Percentiles rank a stretch among this genome's conserved stretches.
Evolutionary conservation across 2,113 vertebrate genomes (phyloP).

Genomic region (Pelodiscus sinensis): DNA sequence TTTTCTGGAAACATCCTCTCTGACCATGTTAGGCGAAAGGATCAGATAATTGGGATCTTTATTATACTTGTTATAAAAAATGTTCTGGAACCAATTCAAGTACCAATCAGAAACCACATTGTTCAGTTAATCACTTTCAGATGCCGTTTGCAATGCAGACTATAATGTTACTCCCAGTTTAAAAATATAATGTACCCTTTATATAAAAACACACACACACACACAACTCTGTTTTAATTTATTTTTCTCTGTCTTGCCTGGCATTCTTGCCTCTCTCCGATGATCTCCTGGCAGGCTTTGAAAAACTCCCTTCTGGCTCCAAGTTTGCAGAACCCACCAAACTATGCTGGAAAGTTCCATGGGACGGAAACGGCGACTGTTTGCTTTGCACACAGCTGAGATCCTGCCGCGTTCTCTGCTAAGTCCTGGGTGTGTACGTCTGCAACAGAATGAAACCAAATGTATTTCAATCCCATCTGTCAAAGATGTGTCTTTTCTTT

Average conservation of each 20-base stretch:
- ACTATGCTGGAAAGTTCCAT: slow-evolving; percentile 59
- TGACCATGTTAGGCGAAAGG: slow-evolving; percentile 77
- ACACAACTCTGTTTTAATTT: slow-evolving; percentile 75
- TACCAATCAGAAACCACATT: slow-evolving; percentile 92
- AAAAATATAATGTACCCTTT: slow-evolving; percentile 90
- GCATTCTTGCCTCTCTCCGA: slow-evolving; percentile 84
- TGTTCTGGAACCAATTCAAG: slow-evolving; percentile 87
- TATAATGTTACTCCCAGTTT: slow-evolving; percentile 91
- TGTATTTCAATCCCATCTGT: slow-evolving; percentile 68
- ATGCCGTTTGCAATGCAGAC: slow-evolving; percentile 88
- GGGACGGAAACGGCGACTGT: slow-evolving; percentile 69
- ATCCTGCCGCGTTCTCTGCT: slow-evolving; percentile 66
- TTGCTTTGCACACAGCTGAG: slow-evolving; percentile 69
- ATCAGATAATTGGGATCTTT: slow-evolving; percentile 90
- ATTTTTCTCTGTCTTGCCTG: slow-evolving; percentile 88
- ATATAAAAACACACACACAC: slow-evolving; percentile 50
- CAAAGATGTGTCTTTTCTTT: slow-evolving; percentile 6
- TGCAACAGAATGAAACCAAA: slow-evolving; percentile 74
- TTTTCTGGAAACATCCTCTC: slow-evolving; percentile 75
- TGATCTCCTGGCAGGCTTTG: slow-evolving; percentile 84
- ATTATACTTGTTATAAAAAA: slow-evolving; percentile 86
- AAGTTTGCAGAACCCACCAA: slow-evolving; percentile 42
- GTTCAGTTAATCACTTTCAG: slow-evolving; percentile 94
- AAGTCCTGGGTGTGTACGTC: slow-evolving; percentile 44
- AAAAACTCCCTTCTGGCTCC: slow-evolving; percentile 77